Base-by-base conservation (phyloP, 1,140 invertebrate genomes). In the Diabrotica virgifera region DNA sequence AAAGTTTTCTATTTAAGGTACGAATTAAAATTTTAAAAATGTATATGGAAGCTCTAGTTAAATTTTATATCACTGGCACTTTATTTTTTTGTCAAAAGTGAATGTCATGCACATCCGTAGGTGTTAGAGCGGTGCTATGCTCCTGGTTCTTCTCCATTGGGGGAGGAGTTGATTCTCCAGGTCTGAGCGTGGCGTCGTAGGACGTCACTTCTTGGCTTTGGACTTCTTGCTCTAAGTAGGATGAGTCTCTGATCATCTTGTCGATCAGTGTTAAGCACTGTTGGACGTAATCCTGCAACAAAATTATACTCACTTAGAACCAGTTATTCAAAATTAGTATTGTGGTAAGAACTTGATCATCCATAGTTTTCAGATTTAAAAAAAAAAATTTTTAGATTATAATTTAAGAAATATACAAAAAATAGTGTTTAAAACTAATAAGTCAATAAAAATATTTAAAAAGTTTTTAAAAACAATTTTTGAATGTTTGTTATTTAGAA, bases 31-130 rank as follows among this genome's bases (percentile, higher is more conserved):
- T 54, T 54, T 54, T 13, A 13, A 46, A 59, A 59, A 59, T 24
- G 58, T 62, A 54, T 62, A 54, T 62, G 60, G 60, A 62, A 62
- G 60, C 60, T 62, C 60, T 62, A 52, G 35, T 11, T 46, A 24
- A 24, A 46, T 46, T 46, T n/a, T 62, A 52, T 62, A 62, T 62
- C 60, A 62, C 60, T 62, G 52, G 36, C 52, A 13, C 38, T 11
- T 38, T 36, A 35, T 40, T 35, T 14, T 8, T 52, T 13, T 54
- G 7, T 83, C 78, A 89, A 77, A 90, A 89, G 78, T 89, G 86
- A 65, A 90, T 84, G 75, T 90, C 87, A 67, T 87, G 82, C 65
- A 93, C 89, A 77, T 92, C 90, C 64, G 90, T 92, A 52, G 90
- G 91, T 24, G 90, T 93, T 65, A 86, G 86, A 51, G 90, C 89